These are phyloP conservation scores for Bufotes viridis DNA, from an alignment of 2,797 vertebrate species.

Conservation along the genomic window DNA sequence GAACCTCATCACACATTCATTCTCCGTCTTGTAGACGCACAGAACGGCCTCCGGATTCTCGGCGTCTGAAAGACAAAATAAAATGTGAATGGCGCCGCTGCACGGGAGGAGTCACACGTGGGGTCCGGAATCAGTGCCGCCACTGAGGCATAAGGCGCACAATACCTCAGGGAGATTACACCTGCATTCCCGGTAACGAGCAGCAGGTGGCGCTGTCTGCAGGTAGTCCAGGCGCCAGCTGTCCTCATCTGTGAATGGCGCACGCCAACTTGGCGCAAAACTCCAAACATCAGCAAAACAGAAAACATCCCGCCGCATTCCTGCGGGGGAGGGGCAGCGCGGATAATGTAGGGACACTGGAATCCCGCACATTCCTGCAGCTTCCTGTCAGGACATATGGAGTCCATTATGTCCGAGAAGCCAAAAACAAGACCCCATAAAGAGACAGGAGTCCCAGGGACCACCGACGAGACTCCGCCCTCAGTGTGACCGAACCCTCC, in stretches of 20 bases:
- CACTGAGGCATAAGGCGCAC: neutral
- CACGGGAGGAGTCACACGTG: neutral
- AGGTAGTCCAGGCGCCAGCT: neutral
- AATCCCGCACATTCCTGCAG: conserved; percentile 64
- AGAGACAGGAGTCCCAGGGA: neutral
- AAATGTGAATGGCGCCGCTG: neutral
- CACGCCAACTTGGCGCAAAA: neutral
- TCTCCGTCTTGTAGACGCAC: conserved; percentile 90
- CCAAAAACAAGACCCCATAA: conserved; percentile 38
- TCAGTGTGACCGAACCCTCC: no score
- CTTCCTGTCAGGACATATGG: conserved; percentile 80
- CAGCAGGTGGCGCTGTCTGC: neutral
- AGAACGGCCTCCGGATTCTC: conserved; percentile 82
- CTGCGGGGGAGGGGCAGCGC: neutral
- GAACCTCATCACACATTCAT: conserved; percentile 96
- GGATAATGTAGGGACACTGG: conserved; percentile 4
- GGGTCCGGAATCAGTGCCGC: no score
- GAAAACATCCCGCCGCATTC: conserved; percentile 15
- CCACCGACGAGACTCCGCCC: no score
- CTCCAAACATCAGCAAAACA: conserved; percentile 1
- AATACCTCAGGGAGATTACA: neutral
- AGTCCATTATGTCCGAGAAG: conserved; percentile 71
- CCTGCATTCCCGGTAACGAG: neutral
- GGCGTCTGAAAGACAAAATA: conserved; percentile 75
- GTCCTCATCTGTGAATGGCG: neutral